Base-by-base conservation (phyloP, 2,797 vertebrate genomes). In the Echeneis naucrates region DNA sequence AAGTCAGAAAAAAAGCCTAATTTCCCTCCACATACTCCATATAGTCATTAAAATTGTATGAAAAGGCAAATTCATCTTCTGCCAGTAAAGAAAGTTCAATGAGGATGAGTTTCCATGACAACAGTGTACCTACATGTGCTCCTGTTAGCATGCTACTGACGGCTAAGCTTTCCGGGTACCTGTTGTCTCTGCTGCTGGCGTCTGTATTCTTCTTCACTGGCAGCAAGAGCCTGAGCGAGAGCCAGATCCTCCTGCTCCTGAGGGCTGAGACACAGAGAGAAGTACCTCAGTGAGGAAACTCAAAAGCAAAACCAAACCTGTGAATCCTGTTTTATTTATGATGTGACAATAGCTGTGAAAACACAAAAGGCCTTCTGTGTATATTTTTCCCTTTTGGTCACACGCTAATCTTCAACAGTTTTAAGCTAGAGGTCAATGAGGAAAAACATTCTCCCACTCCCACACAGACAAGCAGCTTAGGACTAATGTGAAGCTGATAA, bases 161-260 rank as follows among this genome's bases (percentile, higher is more conserved):
- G 82, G 82, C 87, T 93, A 95, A 92, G 84, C 83, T 83, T 92
- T 92, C 93, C 89, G 58, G 93, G 88, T 95, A 95, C 95, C 95
- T 95, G 94, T 92, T 93, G 94, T 93, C 92, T 94, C 92, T 93
- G 95, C 88, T 95, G 95, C 82, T 95, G 95, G 23, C 91, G 93
- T 57, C 89, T 80, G 84, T 83, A 95, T 58, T 96, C 95, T 88
- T 95, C 95, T 78, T 95, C 94, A 32, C 95, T 96, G 72, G 94
- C 95, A 84, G 95, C 94, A 1, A 96, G 92, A 74, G 95, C 95
- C 92, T 95, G 95, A 85, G 95, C 95, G n/a, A 96, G 82, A 77
- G 94, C 95, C 89, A 94, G 92, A 87, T 96, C 95, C 81, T 96
- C 95, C 92, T 95, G 94, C 90, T 96, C 95, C 92, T 95, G 94